phyloP scores from a whole-genome alignment of 2,797 vertebrate species.

The Gorsachius magnificus region DNA sequence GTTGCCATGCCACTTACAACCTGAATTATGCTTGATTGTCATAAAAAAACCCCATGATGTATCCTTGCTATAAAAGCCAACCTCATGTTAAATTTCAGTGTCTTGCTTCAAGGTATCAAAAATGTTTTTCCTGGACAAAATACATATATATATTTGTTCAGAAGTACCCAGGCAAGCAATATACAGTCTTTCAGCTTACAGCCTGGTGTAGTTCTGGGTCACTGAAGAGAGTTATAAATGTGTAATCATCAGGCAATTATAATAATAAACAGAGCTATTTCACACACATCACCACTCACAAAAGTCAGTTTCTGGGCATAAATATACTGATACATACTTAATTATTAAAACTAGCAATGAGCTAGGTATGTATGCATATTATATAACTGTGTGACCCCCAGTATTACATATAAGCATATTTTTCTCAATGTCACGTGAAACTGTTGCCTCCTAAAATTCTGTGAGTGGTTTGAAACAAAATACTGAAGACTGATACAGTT shows the following conservation, averaged over 20 bases:
- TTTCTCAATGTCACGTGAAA: neutral
- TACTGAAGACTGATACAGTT: neutral
- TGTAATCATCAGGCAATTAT: neutral
- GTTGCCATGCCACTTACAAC: neutral
- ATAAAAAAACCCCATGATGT: neutral
- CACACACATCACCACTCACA: neutral
- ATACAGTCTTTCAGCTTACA: neutral
- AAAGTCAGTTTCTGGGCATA: neutral
- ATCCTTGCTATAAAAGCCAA: neutral
- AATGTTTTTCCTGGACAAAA: slow-evolving; percentile 17
- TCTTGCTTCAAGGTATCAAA: neutral
- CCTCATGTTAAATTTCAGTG: neutral
- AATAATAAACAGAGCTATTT: slow-evolving; percentile 7
- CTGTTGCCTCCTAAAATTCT: slow-evolving; percentile 8
- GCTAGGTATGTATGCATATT: neutral
- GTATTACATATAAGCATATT: neutral
- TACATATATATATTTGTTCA: neutral
- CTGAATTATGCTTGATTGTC: neutral
- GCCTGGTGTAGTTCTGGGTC: neutral
- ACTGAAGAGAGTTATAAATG: neutral
- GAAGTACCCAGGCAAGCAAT: neutral
- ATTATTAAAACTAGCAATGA: neutral
- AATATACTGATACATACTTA: neutral
- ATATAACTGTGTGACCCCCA: neutral
- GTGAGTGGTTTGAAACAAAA: slow-evolving; percentile 17